Conservation (phyloP, 2,113 vertebrate genomes). For the Takifugu bimaculatus region DNA sequence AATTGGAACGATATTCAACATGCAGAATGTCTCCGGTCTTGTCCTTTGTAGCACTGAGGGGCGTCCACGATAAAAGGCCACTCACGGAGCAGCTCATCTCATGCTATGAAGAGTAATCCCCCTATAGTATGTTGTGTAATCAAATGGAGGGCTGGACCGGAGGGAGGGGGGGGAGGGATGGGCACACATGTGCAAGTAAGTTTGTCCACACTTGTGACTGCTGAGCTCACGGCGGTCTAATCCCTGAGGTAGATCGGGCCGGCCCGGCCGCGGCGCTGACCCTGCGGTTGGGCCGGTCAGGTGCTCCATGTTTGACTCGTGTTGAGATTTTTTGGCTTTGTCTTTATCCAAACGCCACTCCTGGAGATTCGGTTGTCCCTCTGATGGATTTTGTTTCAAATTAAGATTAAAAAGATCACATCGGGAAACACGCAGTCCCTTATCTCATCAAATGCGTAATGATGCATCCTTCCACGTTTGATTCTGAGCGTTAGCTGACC, state of each 20-base stretch:
- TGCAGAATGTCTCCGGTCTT: slow-evolving; percentile 3
- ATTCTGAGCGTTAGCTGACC: no score
- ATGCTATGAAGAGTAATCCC: slow-evolving; percentile 70
- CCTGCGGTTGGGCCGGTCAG: no score
- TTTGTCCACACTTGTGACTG: slow-evolving; percentile 60
- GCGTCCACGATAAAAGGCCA: slow-evolving; percentile 61
- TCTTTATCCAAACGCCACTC: no score
- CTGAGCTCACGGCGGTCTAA: slow-evolving; percentile 65
- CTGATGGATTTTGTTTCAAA: no score
- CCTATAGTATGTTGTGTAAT: slow-evolving; percentile 77
- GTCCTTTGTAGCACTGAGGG: slow-evolving; percentile 26
- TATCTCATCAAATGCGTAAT: no score
- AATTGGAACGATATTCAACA: slow-evolving; percentile 2
- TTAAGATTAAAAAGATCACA: no score
- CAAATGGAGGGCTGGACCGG: slow-evolving; percentile 55
- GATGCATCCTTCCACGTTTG: no score
- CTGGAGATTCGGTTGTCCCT: no score
- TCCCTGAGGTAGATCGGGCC: slow-evolving; percentile 65
- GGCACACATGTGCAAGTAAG: slow-evolving; percentile 37
- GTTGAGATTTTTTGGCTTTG: no score
- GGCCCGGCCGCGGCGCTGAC: slow-evolving; percentile 27
- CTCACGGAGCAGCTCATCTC: slow-evolving; percentile 61
- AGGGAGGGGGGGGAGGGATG: slow-evolving; percentile 49
- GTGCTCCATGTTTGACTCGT: no score
- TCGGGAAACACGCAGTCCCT: no score